Conservation (phyloP, 2,888 invertebrate genomes). For the Mythimna lalbum region DNA sequence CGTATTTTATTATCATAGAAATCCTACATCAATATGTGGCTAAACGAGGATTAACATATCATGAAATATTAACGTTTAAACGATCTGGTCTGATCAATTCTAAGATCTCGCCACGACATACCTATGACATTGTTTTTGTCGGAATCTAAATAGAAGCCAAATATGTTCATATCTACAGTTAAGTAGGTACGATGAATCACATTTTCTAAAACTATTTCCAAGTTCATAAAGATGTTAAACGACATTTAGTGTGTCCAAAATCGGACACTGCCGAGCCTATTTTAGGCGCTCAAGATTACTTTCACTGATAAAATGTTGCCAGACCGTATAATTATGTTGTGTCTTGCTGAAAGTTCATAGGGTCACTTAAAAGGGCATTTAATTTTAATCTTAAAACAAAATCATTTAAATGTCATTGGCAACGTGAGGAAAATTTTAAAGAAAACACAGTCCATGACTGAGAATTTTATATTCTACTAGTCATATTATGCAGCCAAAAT, state of each 20-base stretch:
- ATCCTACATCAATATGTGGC: too few species aligned
- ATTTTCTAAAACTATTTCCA: neutral
- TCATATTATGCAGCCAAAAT: too few species aligned
- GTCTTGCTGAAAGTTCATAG: constrained; percentile 11
- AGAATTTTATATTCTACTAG: too few species aligned
- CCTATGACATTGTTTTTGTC: neutral
- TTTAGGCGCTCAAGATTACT: constrained; percentile 27
- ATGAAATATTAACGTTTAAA: too few species aligned
- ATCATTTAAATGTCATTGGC: too few species aligned
- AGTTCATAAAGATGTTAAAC: neutral
- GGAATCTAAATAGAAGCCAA: neutral
- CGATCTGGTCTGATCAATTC: too few species aligned
- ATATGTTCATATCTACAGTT: neutral
- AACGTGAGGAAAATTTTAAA: neutral
- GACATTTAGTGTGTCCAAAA: neutral
- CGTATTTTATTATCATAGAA: too few species aligned
- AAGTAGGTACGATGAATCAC: neutral
- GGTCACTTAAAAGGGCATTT: neutral
- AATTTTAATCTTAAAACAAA: neutral
- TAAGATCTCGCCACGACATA: too few species aligned
- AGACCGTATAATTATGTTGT: neutral
- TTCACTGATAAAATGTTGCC: constrained; percentile 28
- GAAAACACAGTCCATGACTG: neutral
- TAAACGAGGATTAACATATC: too few species aligned
- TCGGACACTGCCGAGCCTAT: neutral